Percentiles rank a stretch among this genome's conserved stretches.
phyloP scores from a whole-genome alignment of 2,113 vertebrate species.

The Crotalus tigris region DNA sequence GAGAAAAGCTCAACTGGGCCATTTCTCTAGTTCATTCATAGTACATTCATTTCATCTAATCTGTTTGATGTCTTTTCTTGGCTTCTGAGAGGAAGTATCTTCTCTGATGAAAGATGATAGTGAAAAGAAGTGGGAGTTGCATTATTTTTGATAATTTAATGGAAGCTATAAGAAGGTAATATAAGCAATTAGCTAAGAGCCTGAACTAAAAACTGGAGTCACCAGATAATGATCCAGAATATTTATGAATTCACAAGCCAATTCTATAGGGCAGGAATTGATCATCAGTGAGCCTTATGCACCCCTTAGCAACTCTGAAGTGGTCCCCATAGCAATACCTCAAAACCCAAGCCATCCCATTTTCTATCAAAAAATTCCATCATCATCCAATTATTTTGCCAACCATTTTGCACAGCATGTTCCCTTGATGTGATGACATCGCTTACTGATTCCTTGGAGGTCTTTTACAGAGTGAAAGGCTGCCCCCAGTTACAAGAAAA shows the following conservation, averaged over 20 bases:
- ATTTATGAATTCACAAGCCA: background rate
- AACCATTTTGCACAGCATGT: background rate
- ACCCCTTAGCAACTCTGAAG: background rate
- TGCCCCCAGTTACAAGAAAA: background rate
- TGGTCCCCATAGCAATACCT: background rate
- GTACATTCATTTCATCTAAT: slow-evolving; percentile 39
- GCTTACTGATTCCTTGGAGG: background rate
- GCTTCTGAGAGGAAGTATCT: slow-evolving; percentile 32
- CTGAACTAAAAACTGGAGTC: background rate
- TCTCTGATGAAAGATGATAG: slow-evolving; percentile 15
- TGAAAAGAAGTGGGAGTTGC: slow-evolving; percentile 37
- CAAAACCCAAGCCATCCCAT: background rate
- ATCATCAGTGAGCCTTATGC: background rate
- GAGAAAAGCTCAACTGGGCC: slow-evolving; percentile 29
- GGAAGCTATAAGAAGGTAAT: background rate
- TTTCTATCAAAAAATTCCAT: background rate
- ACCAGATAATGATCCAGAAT: background rate
- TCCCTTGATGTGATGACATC: background rate
- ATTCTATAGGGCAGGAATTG: background rate
- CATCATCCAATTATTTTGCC: background rate
- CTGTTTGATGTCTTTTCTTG: slow-evolving; percentile 35
- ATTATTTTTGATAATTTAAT: slow-evolving; percentile 18
- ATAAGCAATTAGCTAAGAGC: background rate
- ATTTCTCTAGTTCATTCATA: slow-evolving; percentile 26
- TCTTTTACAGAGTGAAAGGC: background rate